Percentiles rank a stretch among this genome's conserved stretches.
Conservation (phyloP, 2,888 invertebrate species). For the Limnephilus rhombicus region DNA sequence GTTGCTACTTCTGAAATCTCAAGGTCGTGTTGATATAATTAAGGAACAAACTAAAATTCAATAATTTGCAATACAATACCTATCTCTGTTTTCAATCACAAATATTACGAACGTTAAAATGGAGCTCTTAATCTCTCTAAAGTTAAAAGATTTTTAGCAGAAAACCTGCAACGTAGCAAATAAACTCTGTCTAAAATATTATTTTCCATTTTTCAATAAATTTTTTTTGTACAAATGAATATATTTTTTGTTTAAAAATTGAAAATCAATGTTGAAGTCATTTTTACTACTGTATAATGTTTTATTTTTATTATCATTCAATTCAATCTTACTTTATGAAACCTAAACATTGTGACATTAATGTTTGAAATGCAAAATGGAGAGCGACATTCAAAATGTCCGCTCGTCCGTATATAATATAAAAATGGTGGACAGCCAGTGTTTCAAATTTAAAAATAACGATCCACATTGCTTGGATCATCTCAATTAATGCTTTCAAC, state of each 20-base stretch:
- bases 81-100: constrained; percentile 1
- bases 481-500: background rate
- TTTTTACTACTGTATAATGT: background rate
- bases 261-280: background rate
- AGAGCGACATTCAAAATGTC: background rate
- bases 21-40: constrained; percentile 34
- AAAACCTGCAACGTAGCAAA: background rate
- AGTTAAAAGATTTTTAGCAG: background rate
- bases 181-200: background rate
- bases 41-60: background rate
- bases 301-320: background rate
- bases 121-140: constrained; percentile 1
- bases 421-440: background rate
- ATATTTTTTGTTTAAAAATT: background rate
- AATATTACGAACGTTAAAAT: background rate
- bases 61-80: constrained; percentile 1
- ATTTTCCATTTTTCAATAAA: background rate
- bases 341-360: background rate
- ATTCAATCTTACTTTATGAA: background rate
- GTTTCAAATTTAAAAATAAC: background rate
- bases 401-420: background rate
- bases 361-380: background rate
- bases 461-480: background rate
- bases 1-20: constrained; percentile 29
- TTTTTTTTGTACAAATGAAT: background rate